phyloP scores from a whole-genome alignment of 2,113 vertebrate genomes.

The Pangasianodon gigas region DNA sequence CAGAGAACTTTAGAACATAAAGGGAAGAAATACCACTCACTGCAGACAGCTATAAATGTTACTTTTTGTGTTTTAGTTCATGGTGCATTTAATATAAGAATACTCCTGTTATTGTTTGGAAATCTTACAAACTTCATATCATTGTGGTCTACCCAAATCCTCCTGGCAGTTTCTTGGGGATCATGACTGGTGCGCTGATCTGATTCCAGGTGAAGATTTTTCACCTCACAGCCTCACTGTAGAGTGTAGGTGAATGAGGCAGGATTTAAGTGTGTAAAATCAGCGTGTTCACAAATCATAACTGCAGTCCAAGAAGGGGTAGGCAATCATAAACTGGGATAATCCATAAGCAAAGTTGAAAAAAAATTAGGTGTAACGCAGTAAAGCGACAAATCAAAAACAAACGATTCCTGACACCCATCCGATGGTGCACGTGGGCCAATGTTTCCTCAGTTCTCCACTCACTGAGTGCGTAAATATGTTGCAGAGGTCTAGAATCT shows the following conservation, averaged over 20 bases:
- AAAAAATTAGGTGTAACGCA: background rate
- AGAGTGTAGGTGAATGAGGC: background rate
- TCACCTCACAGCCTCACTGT: background rate
- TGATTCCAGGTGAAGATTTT: background rate
- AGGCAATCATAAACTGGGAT: background rate
- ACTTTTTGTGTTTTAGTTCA: background rate
- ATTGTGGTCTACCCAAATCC: background rate
- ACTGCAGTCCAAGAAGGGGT: background rate
- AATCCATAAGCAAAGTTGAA: background rate
- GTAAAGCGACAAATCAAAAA: background rate
- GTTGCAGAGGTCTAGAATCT: background rate
- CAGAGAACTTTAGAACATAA: background rate
- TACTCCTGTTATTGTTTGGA: background rate
- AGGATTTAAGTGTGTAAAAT: background rate
- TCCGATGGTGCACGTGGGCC: too few relatives aligned
- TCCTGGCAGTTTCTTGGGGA: background rate
- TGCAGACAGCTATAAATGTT: background rate
- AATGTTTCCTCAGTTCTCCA: background rate
- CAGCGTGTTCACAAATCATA: background rate
- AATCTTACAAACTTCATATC: background rate
- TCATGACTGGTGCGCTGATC: background rate
- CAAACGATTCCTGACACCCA: background rate
- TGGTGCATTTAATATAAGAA: background rate
- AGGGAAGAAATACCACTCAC: background rate
- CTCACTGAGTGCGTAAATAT: background rate